Percentiles rank a stretch among this genome's conserved stretches.
phyloP scores from a whole-genome alignment of 2,888 invertebrate genomes.

The Adela reaumurella region DNA sequence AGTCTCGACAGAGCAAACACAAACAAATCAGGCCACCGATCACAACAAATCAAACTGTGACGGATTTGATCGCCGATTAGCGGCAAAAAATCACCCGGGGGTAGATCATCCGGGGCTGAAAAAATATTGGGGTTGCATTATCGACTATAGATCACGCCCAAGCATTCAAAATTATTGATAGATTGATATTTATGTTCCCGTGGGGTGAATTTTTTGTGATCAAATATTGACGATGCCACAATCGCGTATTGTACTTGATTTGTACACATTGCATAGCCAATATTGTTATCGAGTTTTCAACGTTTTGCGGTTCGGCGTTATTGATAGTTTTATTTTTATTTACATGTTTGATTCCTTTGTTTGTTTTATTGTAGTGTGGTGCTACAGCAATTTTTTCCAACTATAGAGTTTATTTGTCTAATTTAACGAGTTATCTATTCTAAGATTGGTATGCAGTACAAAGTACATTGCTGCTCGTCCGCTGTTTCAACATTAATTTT shows the following conservation, averaged over 20 bases:
- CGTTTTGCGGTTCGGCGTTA: neutral
- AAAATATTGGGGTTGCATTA: conserved; percentile 33
- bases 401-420: too few relatives aligned
- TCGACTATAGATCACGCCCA: conserved; percentile 50
- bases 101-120: conserved; percentile 22
- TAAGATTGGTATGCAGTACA: too few relatives aligned
- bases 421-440: too few relatives aligned
- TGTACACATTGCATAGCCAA: conserved; percentile 25
- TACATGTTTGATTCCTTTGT: neutral
- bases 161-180: conserved; percentile 47
- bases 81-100: neutral
- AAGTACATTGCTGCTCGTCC: too few relatives aligned
- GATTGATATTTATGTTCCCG: conserved; percentile 43
- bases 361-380: too few relatives aligned
- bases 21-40: neutral
- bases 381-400: too few relatives aligned
- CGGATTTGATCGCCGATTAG: neutral
- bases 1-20: neutral
- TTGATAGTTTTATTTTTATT: neutral
- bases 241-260: conserved; percentile 42
- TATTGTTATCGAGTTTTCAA: conserved; percentile 13
- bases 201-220: conserved; percentile 8
- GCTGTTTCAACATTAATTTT: too few relatives aligned
- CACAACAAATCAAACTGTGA: neutral
- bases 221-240: conserved; percentile 32